Evolutionary conservation across 1,140 invertebrate genomes (phyloP).

Genomic region (Rhynchophorus ferrugineus): DNA sequence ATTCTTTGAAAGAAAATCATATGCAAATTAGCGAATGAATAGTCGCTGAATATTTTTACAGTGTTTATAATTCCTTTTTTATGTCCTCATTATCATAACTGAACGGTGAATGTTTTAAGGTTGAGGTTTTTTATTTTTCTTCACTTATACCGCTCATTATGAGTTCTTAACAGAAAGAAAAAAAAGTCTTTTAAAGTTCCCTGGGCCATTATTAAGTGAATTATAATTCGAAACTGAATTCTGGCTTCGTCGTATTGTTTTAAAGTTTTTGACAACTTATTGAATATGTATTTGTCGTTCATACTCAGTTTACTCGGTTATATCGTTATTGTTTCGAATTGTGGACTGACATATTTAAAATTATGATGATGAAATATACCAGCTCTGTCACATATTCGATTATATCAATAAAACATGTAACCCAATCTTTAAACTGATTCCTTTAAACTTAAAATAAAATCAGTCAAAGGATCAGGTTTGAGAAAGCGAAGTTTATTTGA

Average conservation of each 20-base stretch:
- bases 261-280: constrained; percentile 24
- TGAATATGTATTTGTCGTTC: too few species aligned
- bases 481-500: too few species aligned
- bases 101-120: constrained; percentile 33
- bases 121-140: constrained; percentile 19
- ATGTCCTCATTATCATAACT: constrained; percentile 39
- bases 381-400: too few species aligned
- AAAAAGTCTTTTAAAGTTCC: constrained; percentile 27
- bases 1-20: constrained; percentile 38
- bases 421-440: too few species aligned
- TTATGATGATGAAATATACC: too few species aligned
- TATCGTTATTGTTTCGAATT: too few species aligned
- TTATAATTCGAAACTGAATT: constrained; percentile 25
- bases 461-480: too few species aligned
- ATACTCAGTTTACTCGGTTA: too few species aligned
- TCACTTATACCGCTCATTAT: constrained; percentile 28
- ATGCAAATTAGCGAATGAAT: constrained; percentile 40
- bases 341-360: too few species aligned
- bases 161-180: constrained; percentile 35
- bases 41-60: constrained; percentile 42
- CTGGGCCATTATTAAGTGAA: constrained; percentile 32
- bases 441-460: too few species aligned
- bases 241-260: constrained; percentile 16
- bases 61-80: constrained; percentile 42
- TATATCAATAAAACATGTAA: too few species aligned